Evolutionary conservation across 2,797 vertebrate genomes (phyloP).

Genomic region (Macropus fuliginosus): DNA sequence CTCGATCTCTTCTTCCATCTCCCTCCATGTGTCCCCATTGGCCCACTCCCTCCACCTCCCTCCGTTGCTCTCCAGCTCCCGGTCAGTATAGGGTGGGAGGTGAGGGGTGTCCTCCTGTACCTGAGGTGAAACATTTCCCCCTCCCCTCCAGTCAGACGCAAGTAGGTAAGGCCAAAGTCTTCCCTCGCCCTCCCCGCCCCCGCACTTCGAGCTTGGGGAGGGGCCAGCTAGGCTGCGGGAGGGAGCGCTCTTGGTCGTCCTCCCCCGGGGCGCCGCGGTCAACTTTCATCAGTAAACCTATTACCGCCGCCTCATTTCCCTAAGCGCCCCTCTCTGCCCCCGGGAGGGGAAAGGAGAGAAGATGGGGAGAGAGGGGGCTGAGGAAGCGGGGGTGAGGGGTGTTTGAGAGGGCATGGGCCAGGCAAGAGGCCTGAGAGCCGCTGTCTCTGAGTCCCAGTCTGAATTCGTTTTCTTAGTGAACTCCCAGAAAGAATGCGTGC

Average conservation of each 20-base stretch:
- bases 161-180: not conserved
- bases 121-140: not conserved
- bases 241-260: not conserved
- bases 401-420: not conserved
- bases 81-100: not conserved
- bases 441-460: no score
- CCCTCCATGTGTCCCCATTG: not conserved
- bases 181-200: not conserved
- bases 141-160: no score
- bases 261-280: not conserved
- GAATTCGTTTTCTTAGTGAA: no score
- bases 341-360: not conserved
- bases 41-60: not conserved
- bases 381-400: not conserved
- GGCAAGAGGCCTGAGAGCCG: not conserved
- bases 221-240: not conserved
- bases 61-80: not conserved
- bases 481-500: not conserved
- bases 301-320: constrained; percentile 5
- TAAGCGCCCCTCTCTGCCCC: not conserved
- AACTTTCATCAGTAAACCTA: not conserved
- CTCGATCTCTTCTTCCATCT: not conserved
- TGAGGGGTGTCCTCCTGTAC: not conserved
- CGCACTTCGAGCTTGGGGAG: not conserved
- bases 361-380: not conserved